Base-by-base conservation (phyloP, 2,113 vertebrate species). In the Brachirus orientalis region DNA sequence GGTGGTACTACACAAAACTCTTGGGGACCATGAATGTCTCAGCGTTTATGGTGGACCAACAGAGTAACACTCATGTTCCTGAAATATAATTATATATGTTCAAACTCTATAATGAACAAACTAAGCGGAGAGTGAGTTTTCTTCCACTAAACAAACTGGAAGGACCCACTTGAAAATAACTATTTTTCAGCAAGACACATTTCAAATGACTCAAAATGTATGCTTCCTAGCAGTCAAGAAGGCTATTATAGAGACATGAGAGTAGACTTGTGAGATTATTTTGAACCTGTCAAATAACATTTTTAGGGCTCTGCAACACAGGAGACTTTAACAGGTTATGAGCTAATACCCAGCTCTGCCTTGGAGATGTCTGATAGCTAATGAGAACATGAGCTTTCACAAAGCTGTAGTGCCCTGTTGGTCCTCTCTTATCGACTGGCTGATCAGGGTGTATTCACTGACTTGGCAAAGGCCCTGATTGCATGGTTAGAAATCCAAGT, bases 381-480 rank as follows among this genome's bases (percentile, higher is more conserved):
- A 84, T 43, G 13, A 70, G 82, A 67, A 45, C 63, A 20, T 10
- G 12, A 53, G 16, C 50, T 68, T 52, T 62, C 59, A 48, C 43
- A 50, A 75, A 79, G 63, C 75, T 53, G 2, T 72, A 36, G 57
- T 59, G 63, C 79, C 65, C 68, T 7, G 38, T 53, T 48, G 53
- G 61, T 70, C 67, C 65, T n/a, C 35, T 65, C 52, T 73, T 89
- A 91, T 90, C 88, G 33, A 56, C 63, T 13, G n/a, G 10, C n/a
- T 69, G 72, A 90, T 91, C 92, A 57, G 69, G 62, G 72, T 67
- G 64, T 18, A 78, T 79, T 86, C 81, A 55, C 56, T 63, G 8
- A 55, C 79, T 86, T 90, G 88, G 84, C 85, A 78, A 55, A 56
- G 48, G 43, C 75, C 57, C 68, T 91, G 87, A 91, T 93, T 91